Conservation (phyloP, 2,888 invertebrate genomes). For the Tridacna gigas region DNA sequence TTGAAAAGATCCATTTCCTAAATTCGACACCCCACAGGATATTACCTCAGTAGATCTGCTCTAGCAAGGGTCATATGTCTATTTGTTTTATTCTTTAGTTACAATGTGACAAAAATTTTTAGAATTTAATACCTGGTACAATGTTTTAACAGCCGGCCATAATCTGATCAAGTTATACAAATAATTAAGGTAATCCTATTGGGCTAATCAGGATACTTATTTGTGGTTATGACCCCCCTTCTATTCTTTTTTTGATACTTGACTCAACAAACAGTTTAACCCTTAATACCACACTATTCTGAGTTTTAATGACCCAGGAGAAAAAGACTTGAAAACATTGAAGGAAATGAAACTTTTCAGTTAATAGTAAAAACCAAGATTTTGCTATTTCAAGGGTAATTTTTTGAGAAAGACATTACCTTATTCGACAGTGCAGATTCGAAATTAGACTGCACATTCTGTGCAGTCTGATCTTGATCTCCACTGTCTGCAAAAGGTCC, state of each 20-base stretch:
- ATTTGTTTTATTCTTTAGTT: slow-evolving; percentile 19
- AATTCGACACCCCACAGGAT: neutral
- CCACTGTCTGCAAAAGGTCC: too few species aligned
- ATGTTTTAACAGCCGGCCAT: slow-evolving; percentile 22
- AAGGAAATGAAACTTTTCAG: too few species aligned
- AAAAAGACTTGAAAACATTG: too few species aligned
- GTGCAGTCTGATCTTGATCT: too few species aligned
- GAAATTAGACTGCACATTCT: too few species aligned
- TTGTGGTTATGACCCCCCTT: neutral
- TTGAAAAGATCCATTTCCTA: neutral
- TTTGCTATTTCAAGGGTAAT: too few species aligned
- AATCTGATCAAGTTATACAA: slow-evolving; percentile 29
- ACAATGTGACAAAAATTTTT: slow-evolving; percentile 13
- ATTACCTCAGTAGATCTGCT: neutral
- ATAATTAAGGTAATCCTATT: slow-evolving; percentile 30
- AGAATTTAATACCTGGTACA: slow-evolving; percentile 11
- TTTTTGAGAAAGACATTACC: too few species aligned
- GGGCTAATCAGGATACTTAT: slow-evolving; percentile 9
- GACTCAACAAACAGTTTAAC: neutral
- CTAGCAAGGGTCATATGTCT: neutral
- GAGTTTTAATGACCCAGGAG: too few species aligned
- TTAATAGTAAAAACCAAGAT: too few species aligned
- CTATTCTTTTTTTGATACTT: neutral
- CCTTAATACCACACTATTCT: too few species aligned
- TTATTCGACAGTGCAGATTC: too few species aligned